A percentile compares a stretch with the other conserved stretches of the same genome.
These are phyloP conservation scores for Therioaphis trifolii DNA, from an alignment of 2,888 invertebrate species.

Conservation along the genomic window DNA sequence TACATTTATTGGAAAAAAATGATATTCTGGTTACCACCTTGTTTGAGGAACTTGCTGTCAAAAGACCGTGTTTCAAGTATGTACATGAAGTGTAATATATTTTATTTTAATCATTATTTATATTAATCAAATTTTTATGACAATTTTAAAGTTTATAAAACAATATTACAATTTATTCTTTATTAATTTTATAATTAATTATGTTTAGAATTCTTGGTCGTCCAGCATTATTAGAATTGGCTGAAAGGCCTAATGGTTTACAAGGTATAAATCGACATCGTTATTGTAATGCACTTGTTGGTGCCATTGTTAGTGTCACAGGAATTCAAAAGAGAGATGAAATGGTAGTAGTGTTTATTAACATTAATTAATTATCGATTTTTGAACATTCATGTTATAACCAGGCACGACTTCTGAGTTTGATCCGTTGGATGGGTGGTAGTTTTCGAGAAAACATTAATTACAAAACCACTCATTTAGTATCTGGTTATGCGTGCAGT, in stretches of 20 bases:
- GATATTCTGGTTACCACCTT: conserved; percentile 43
- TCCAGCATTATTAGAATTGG: conserved; percentile 81
- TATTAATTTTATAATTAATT: conserved; percentile 44
- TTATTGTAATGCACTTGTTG: conserved; percentile 88
- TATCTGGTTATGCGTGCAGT: conserved; percentile 88
- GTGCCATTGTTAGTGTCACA: conserved; percentile 90
- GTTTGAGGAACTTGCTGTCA: conserved; percentile 53
- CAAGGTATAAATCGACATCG: conserved; percentile 81
- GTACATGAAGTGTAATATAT: too few species aligned
- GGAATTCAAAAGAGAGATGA: conserved; percentile 91
- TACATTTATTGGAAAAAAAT: conserved; percentile 55
- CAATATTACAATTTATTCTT: not conserved
- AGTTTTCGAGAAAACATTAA: conserved; percentile 92
- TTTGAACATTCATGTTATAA: conserved; percentile 66
- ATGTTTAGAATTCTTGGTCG: conserved; percentile 80
- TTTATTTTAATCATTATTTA: too few species aligned
- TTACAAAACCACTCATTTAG: conserved; percentile 90
- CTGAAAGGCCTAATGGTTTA: conserved; percentile 75
- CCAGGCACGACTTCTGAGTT: conserved; percentile 85
- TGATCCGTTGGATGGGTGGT: conserved; percentile 97
- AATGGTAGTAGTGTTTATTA: conserved; percentile 74
- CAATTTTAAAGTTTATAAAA: not conserved
- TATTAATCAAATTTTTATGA: too few species aligned
- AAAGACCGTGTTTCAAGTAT: conserved; percentile 56
- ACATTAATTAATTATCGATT: conserved; percentile 8